Conservation (phyloP, 2,797 vertebrate species). For the Adrianichthys oophorus region DNA sequence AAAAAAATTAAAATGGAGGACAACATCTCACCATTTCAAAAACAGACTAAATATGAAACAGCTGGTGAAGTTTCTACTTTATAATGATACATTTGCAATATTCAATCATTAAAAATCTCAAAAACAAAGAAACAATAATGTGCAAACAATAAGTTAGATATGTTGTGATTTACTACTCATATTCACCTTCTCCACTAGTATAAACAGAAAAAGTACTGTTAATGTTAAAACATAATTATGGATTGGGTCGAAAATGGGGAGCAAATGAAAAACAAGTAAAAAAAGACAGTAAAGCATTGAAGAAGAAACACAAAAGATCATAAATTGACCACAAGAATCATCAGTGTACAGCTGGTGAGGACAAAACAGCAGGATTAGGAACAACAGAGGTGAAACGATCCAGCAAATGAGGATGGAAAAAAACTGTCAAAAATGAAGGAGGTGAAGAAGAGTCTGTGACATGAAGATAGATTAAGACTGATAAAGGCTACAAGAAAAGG, state of each 20-base stretch:
- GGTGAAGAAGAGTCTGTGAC: background rate
- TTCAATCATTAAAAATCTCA: no score
- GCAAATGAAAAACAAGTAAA: background rate
- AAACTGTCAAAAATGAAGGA: background rate
- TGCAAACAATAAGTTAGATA: no score
- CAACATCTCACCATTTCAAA: no score
- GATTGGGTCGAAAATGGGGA: conserved; percentile 22
- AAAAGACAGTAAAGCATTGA: conserved; percentile 9
- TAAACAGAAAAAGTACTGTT: conserved; percentile 26
- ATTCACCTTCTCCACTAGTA: background rate
- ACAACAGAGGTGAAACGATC: background rate
- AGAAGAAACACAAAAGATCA: background rate
- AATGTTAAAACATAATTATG: conserved; percentile 10
- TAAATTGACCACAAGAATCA: conserved; percentile 7
- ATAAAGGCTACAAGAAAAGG: conserved; percentile 8
- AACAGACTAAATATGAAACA: no score
- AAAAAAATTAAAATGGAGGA: no score
- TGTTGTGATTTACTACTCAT: background rate
- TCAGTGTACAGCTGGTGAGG: background rate
- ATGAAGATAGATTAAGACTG: background rate
- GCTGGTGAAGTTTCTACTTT: no score
- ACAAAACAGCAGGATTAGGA: background rate
- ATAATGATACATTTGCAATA: no score
- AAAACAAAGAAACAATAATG: no score
- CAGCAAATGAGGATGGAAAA: conserved; percentile 1